Conservation (phyloP, 1,140 invertebrate species). For the Caenorhabditis elegans region WBcel235 BX284602.5:9643501-9644000, state of each 20-base stretch:
- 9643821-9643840: constrained; percentile 55
- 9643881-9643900: background rate
- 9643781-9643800: constrained; percentile 63
- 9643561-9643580: background rate
- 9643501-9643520: too few species aligned
- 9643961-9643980: background rate
- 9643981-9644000: background rate
- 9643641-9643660: background rate
- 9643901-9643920: background rate
- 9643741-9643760: constrained; percentile 40
- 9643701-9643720: background rate
- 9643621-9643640: background rate
- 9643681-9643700: background rate
- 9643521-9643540: too few species aligned
- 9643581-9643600: background rate
- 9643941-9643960: background rate
- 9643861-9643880: constrained; percentile 29
- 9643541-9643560: too few species aligned
- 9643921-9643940: background rate
- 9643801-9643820: constrained; percentile 60
- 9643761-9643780: constrained; percentile 64
- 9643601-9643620: background rate
- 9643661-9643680: background rate
- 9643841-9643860: constrained; percentile 44
- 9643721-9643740: background rate